Evolutionary conservation across 2,797 vertebrate species (phyloP), one percentile per base, ranked within the genome.

Genomic region (Hippocampus kuda): DNA sequence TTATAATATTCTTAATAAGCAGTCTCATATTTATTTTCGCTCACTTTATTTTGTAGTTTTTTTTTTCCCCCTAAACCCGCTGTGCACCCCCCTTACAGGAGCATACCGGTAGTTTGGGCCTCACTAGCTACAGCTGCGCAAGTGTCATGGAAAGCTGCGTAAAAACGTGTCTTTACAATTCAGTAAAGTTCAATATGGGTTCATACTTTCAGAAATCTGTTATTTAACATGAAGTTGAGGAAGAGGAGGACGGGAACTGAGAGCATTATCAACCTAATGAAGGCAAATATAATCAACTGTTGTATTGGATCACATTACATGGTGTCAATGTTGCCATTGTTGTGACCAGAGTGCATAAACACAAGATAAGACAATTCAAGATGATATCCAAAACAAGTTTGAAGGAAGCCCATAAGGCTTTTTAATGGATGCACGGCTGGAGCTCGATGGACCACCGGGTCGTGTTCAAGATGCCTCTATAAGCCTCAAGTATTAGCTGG

Each of bases 401-500:
- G 30, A 27, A 60, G 57, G 26, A 60, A 27, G 27, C 18, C 34
- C 34, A 11, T n/a, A 22, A 63, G 20, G 61, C 61, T 22, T 11
- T 38, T 24, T 13, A 42, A 64, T 63, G 41, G 27, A 53, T 34
- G 65, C 67, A 74, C 66, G 75, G 63, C 54, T 41, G 24, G 54
- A 41, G 68, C 68, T 72, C 49, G 54, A 68, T 68, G 54, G 68
- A 71, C 75, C 75, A 75, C 71, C 64, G 79, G 77, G 81, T 81
- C 54, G 1, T 82, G 83, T 82, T 69, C 69, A 66, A 67, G 69
- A 76, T 82, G 80, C 76, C 76, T 79, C 49, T 70, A 22, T 86
- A 83, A 88, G 81, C 84, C 68, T 38, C 65, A 60, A 77, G 81
- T 74, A 84, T 87, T 87, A 88, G 80, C 83, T 85, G 78, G 75